Evolutionary conservation across 2,888 invertebrate genomes (phyloP).

Genomic region (Drosophila koepferae): DNA sequence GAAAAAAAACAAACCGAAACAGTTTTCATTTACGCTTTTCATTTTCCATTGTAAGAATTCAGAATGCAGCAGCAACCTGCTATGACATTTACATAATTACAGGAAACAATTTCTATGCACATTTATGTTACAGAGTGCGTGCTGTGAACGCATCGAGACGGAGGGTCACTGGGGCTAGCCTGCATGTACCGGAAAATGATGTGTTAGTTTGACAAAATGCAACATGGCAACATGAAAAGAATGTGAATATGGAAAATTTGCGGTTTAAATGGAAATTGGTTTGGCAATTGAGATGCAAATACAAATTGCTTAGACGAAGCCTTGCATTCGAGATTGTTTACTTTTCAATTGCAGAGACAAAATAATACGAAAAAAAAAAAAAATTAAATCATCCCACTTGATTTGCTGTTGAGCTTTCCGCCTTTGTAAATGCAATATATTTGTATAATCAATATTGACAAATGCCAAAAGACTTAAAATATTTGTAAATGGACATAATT

Average conservation of each 20-base stretch:
- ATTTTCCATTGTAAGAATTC: conserved; percentile 24
- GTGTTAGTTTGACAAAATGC: conserved; percentile 78
- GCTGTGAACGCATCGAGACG: conserved; percentile 28
- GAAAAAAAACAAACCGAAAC: conserved; percentile 31
- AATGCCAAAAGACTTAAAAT: neutral
- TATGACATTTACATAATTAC: conserved; percentile 73
- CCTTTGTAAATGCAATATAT: neutral
- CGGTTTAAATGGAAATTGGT: conserved; percentile 14
- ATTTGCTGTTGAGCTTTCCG: neutral
- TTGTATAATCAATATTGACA: neutral
- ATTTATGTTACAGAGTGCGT: conserved; percentile 63
- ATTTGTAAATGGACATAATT: neutral
- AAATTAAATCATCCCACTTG: neutral
- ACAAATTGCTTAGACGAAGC: conserved; percentile 4
- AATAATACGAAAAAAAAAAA: neutral
- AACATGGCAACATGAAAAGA: conserved; percentile 27
- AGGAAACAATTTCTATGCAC: conserved; percentile 73
- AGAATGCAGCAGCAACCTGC: conserved; percentile 1
- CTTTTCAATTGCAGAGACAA: neutral
- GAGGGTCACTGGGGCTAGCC: neutral
- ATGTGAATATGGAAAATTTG: conserved; percentile 10
- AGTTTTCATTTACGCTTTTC: conserved; percentile 43
- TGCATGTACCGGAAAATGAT: conserved; percentile 64
- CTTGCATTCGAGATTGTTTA: neutral
- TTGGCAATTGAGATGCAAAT: conserved; percentile 7